phyloP scores from a whole-genome alignment of 2,888 invertebrate species.

The Marronus borbonicus region DNA sequence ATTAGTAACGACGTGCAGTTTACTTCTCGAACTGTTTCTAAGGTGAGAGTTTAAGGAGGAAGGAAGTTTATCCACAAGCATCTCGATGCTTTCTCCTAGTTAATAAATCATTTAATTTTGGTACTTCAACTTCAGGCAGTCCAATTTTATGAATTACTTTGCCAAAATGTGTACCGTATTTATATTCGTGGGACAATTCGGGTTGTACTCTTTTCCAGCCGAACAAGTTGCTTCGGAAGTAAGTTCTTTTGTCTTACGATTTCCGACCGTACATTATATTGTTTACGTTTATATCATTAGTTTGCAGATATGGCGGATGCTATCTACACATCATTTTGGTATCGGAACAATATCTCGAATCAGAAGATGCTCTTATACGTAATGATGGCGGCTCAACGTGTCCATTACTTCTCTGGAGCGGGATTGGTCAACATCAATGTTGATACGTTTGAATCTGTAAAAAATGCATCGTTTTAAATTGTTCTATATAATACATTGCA shows the following conservation, averaged over 20 bases:
- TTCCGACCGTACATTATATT: neutral
- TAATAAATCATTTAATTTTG: too few relatives aligned
- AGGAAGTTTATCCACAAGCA: too few relatives aligned
- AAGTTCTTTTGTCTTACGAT: neutral
- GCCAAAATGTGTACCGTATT: neutral
- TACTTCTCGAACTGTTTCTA: slow-evolving; percentile 11
- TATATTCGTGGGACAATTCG: slow-evolving; percentile 29
- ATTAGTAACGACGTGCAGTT: slow-evolving; percentile 15
- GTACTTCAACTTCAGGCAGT: neutral
- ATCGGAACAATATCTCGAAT: slow-evolving; percentile 2
- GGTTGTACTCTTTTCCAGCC: slow-evolving; percentile 12
- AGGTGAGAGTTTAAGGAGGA: slow-evolving; percentile 1
- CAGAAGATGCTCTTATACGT: slow-evolving; percentile 22
- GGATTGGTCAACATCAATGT: slow-evolving; percentile 25
- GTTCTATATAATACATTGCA: too few relatives aligned
- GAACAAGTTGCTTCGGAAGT: slow-evolving; percentile 38
- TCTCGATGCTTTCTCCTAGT: too few relatives aligned
- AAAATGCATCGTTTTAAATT: neutral
- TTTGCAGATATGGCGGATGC: neutral
- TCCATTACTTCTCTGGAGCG: slow-evolving; percentile 31
- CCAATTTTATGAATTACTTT: neutral
- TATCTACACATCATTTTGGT: slow-evolving; percentile 43
- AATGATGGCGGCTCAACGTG: slow-evolving; percentile 33
- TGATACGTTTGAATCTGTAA: slow-evolving; percentile 37
- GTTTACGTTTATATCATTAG: neutral